phyloP scores from a whole-genome alignment of 2,888 invertebrate species.

The Dorcus parallelipipedus region DNA sequence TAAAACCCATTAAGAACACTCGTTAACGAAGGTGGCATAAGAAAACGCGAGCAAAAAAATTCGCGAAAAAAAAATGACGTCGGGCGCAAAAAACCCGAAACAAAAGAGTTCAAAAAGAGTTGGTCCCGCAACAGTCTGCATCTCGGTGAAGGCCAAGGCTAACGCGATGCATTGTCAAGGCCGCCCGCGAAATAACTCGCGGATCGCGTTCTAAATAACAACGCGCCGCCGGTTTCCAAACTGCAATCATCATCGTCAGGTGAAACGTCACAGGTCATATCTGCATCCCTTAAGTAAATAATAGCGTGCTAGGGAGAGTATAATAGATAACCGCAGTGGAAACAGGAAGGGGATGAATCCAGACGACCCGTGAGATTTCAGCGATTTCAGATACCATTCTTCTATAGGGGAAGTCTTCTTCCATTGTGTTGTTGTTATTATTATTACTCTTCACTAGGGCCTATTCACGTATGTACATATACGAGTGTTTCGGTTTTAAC shows the following conservation, averaged over 20 bases:
- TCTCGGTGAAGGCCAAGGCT: conserved; percentile 45
- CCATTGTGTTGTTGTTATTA: too few species aligned
- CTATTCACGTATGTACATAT: not conserved
- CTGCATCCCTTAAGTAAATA: too few species aligned
- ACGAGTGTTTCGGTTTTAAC: not conserved
- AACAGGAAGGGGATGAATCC: too few species aligned
- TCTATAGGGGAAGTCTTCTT: too few species aligned
- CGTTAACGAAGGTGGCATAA: conserved; percentile 1
- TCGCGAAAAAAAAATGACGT: not conserved
- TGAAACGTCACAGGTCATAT: too few species aligned
- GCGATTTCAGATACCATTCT: too few species aligned
- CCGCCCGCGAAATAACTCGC: conserved; percentile 31
- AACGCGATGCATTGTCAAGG: conserved; percentile 40
- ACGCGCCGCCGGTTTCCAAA: not conserved
- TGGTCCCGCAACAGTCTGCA: conserved; percentile 26
- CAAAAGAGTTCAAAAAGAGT: not conserved
- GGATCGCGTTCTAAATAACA: conserved; percentile 20
- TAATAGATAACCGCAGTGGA: not conserved
- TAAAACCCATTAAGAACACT: not conserved
- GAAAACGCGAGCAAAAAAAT: conserved; percentile 8
- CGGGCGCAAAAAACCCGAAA: not conserved
- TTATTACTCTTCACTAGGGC: too few species aligned
- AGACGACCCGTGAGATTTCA: too few species aligned
- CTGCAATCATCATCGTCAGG: too few species aligned
- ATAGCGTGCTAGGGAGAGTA: not conserved